These are phyloP conservation scores for Bursaphelenchus okinawaensis DNA, from an alignment of 2,888 invertebrate genomes.

Conservation along the genomic window DNA sequence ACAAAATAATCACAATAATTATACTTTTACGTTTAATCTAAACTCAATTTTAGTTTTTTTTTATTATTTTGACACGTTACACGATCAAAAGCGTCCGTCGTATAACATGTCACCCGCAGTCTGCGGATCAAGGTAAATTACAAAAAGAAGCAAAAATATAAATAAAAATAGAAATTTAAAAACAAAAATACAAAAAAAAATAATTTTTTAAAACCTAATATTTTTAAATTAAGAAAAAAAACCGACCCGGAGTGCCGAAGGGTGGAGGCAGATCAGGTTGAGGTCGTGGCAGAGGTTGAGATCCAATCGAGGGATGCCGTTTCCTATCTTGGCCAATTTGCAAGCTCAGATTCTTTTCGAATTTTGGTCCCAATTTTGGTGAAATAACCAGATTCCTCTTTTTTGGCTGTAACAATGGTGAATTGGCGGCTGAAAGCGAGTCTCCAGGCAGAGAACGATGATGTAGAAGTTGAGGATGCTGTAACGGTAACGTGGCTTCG, in stretches of 20 bases:
- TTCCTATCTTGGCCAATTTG: slow-evolving; percentile 1
- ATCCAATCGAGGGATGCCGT: slow-evolving; percentile 5
- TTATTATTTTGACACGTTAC: no score
- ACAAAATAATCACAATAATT: no score
- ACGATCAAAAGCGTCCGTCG: no score
- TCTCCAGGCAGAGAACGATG: slow-evolving; percentile 13
- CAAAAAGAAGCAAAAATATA: no score
- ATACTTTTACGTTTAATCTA: no score
- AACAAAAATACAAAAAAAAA: background rate
- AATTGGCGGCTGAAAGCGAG: background rate
- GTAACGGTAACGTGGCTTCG: background rate
- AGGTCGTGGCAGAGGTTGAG: slow-evolving; percentile 8
- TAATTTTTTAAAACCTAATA: no score
- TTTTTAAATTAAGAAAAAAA: no score
- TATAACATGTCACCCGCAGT: no score
- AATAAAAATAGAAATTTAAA: background rate
- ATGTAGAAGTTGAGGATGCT: slow-evolving; percentile 6
- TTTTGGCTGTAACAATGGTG: background rate
- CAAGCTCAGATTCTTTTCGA: background rate
- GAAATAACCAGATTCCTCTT: background rate
- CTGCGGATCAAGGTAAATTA: no score
- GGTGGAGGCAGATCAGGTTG: background rate
- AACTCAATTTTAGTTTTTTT: no score
- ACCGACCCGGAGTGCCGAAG: slow-evolving; percentile 13
- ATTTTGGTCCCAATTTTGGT: background rate